Percentiles rank a stretch among this genome's conserved stretches.
These are phyloP conservation scores for Cephus nigrinus DNA, from an alignment of 2,888 invertebrate genomes.

Conservation along the genomic window DNA sequence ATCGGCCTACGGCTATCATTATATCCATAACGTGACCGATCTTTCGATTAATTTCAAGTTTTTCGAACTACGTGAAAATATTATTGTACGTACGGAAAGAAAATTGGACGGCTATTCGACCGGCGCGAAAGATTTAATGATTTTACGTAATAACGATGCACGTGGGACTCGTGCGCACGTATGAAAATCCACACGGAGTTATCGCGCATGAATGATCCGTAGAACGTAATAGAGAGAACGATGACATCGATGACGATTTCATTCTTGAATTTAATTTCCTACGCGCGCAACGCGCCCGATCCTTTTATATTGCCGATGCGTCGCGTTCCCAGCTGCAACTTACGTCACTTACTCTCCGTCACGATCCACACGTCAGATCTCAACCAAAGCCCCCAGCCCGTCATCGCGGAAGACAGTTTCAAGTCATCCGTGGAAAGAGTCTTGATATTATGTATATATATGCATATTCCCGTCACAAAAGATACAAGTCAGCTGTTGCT, in stretches of 20 bases:
- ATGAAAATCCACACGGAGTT: slow-evolving; percentile 6
- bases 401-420: background rate
- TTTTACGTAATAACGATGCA: background rate
- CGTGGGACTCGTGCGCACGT: background rate
- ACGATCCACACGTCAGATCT: slow-evolving; percentile 12
- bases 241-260: slow-evolving; percentile 13
- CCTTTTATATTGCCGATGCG: slow-evolving; percentile 15
- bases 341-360: slow-evolving; percentile 20
- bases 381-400: background rate
- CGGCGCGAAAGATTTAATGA: background rate
- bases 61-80: background rate
- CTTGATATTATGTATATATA: no score
- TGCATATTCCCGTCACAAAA: no score
- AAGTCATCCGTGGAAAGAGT: slow-evolving; percentile 6
- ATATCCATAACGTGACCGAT: background rate
- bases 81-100: background rate
- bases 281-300: slow-evolving; percentile 15
- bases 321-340: background rate
- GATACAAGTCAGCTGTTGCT: no score
- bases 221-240: slow-evolving; percentile 3
- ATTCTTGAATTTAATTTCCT: slow-evolving; percentile 14
- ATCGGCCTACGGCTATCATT: slow-evolving; percentile 5
- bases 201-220: slow-evolving; percentile 4
- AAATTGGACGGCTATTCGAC: background rate
- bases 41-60: background rate